Conservation (phyloP, 2,888 invertebrate species). For the Folsomia candida region DNA sequence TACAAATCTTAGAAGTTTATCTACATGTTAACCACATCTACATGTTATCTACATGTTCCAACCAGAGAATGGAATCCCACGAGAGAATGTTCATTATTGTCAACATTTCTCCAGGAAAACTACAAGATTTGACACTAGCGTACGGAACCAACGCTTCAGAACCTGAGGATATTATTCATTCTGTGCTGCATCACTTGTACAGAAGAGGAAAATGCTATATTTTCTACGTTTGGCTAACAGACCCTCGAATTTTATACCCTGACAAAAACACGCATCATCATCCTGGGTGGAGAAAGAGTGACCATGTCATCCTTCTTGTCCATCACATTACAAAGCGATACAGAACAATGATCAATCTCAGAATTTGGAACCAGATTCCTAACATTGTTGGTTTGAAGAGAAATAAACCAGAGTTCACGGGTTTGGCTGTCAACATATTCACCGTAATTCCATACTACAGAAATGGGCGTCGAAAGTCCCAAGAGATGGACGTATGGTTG, state of each 20-base stretch:
- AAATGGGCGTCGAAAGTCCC: conserved; percentile 1
- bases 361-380: conserved; percentile 36
- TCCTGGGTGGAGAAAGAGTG: conserved; percentile 32
- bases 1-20: too few relatives aligned
- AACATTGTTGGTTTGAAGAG: conserved; percentile 25
- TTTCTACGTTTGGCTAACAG: conserved; percentile 30
- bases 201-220: conserved; percentile 24
- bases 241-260: conserved; percentile 27
- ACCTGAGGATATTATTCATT: conserved; percentile 5
- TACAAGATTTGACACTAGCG: not conserved
- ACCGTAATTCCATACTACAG: conserved; percentile 31
- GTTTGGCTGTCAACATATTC: conserved; percentile 17
- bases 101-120: not conserved
- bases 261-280: not conserved
- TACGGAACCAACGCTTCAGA: conserved; percentile 4
- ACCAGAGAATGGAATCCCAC: conserved; percentile 3
- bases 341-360: conserved; percentile 10
- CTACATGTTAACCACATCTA: not conserved
- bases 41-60: too few relatives aligned
- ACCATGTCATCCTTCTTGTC: conserved; percentile 22
- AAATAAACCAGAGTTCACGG: conserved; percentile 2
- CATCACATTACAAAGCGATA: conserved; percentile 25
- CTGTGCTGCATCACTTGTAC: conserved; percentile 22
- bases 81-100: conserved; percentile 13
- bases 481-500: conserved; percentile 33